phyloP scores from a whole-genome alignment of 2,888 invertebrate species.

The Sinhomidia bicolor region DNA sequence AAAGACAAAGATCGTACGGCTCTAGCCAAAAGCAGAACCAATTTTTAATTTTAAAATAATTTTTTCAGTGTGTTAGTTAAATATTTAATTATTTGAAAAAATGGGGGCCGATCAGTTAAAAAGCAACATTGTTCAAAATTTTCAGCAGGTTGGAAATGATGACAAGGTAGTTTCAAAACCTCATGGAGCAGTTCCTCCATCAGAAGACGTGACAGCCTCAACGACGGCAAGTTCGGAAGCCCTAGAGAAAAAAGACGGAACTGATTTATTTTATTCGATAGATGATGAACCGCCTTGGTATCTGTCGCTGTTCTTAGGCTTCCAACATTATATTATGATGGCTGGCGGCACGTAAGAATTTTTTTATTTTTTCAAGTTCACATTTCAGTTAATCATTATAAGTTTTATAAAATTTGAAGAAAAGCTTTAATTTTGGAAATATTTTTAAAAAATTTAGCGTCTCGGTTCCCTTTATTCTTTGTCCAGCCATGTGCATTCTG shows the following conservation, averaged over 20 bases:
- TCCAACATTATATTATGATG: slow-evolving; percentile 93
- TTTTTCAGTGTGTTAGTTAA: neutral
- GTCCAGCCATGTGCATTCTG: slow-evolving; percentile 90
- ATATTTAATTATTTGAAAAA: neutral
- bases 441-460: neutral
- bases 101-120: slow-evolving; percentile 41
- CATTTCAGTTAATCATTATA: no score
- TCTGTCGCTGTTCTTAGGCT: slow-evolving; percentile 89
- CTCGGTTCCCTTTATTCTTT: slow-evolving; percentile 89
- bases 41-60: neutral
- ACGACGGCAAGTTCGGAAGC: slow-evolving; percentile 40
- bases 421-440: neutral
- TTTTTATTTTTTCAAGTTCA: no score
- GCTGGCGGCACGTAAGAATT: slow-evolving; percentile 93
- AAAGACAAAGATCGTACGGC: slow-evolving; percentile 12
- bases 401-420: slow-evolving; percentile 82
- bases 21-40: neutral
- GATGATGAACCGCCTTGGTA: slow-evolving; percentile 93
- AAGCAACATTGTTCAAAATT: slow-evolving; percentile 42
- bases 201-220: no score
- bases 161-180: neutral
- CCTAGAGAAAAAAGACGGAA: slow-evolving; percentile 23
- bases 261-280: slow-evolving; percentile 85
- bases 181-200: no score
- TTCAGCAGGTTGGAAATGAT: slow-evolving; percentile 33